Evolutionary conservation across 2,888 invertebrate genomes (phyloP), one percentile per base, ranked within the genome.

Genomic region (Osmoderma eremita): DNA sequence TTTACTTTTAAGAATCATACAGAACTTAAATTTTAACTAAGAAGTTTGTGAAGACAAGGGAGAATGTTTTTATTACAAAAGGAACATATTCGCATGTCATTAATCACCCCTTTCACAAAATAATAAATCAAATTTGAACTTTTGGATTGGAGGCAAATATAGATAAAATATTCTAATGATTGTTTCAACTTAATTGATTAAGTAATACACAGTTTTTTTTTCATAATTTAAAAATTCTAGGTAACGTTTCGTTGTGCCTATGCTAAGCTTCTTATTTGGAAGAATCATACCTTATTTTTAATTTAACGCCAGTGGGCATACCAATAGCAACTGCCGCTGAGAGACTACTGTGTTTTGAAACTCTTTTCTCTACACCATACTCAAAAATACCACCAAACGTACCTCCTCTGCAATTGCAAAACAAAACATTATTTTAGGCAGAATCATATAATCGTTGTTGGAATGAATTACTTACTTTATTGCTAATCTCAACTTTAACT

Each of bases 361-460:
- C 88, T 80, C 94, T 95, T 77, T 96, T 97, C 78, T 97, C 96
- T 0, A 92, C 92, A 0, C 96, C 96, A 78, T 96, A 97, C 79
- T 97, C 97, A 0, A 95, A 84, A 65, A 92, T 84, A 2, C 90
- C 91, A 4, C 97, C 97, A 81, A 95, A 93, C 0, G 94, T 93
- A 12, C 96, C 95, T 49, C 89, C 84, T 81, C 94, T 94, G 20
- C 3, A 24, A 22, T 6, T 30, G 39, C 13, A 45, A 42, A 36
- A 30, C 3, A 30, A 30, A 30, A 30, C 10, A 56, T 36, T 56
- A 13, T 17, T n/a, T 61, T 45, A 48, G 56, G 15, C 15, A 45
- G 45, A 17, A 24, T 22, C 1, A n/a, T 17, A 24, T 45, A 10
- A 18, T 10, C 18, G 10, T 45, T 20, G 13, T 1, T 36, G 17